A percentile compares a stretch with the other conserved stretches of the same genome.
phyloP scores from a whole-genome alignment of 2,888 invertebrate genomes.

The Drosophila cracens region DNA sequence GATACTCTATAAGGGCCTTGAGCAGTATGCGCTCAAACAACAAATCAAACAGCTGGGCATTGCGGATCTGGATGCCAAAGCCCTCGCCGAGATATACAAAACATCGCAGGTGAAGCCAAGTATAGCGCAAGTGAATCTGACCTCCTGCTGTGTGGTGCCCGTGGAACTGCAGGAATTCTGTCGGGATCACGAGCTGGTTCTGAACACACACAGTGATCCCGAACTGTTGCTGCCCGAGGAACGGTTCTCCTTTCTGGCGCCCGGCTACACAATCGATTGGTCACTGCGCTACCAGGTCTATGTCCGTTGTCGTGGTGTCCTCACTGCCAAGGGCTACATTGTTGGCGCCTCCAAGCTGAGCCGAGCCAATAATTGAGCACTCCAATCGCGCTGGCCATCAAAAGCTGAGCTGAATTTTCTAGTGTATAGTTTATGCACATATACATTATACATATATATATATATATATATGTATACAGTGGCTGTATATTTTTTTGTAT shows the following conservation, averaged over 20 bases:
- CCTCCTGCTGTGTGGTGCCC: slow-evolving; percentile 97
- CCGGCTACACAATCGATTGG: slow-evolving; percentile 89
- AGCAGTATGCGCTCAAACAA: slow-evolving; percentile 88
- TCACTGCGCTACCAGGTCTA: slow-evolving; percentile 94
- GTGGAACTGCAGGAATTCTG: slow-evolving; percentile 95
- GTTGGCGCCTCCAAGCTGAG: slow-evolving; percentile 83
- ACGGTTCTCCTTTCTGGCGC: slow-evolving; percentile 86
- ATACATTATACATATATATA: slow-evolving; percentile 33
- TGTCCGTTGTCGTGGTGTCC: slow-evolving; percentile 95
- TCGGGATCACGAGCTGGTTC: slow-evolving; percentile 94
- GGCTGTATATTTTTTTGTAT: slow-evolving; percentile 29
- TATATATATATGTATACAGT: slow-evolving; percentile 31
- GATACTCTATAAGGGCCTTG: slow-evolving; percentile 91
- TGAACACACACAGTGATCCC: slow-evolving; percentile 98
- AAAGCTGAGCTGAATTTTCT: slow-evolving; percentile 58
- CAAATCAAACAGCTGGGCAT: slow-evolving; percentile 92
- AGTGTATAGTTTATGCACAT: slow-evolving; percentile 31
- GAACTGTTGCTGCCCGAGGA: slow-evolving; percentile 86
- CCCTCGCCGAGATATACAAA: slow-evolving; percentile 90
- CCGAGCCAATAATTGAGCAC: slow-evolving; percentile 33
- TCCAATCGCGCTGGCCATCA: slow-evolving; percentile 8
- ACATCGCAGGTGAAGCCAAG: slow-evolving; percentile 92
- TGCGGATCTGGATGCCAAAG: slow-evolving; percentile 94
- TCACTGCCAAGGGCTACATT: slow-evolving; percentile 96
- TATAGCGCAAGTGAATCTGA: slow-evolving; percentile 96